Conservation (phyloP, 2,888 invertebrate species). For the Plebejus anna region DNA sequence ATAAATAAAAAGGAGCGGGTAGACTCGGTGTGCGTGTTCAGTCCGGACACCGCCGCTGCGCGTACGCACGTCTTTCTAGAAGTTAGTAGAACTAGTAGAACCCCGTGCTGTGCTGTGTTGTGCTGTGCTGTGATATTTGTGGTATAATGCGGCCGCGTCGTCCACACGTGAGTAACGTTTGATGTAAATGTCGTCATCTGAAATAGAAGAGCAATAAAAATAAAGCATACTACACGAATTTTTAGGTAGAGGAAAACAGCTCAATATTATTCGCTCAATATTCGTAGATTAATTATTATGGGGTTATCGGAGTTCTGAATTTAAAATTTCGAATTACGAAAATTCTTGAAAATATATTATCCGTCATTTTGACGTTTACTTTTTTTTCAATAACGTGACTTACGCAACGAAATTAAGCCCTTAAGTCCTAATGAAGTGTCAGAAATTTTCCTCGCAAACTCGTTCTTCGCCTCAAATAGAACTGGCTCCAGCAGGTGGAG, state of each 20-base stretch:
- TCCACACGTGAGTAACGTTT: constrained; percentile 17
- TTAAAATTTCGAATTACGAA: background rate
- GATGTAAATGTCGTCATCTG: constrained; percentile 15
- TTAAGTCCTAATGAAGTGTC: constrained; percentile 15
- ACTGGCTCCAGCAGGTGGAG: constrained; percentile 14
- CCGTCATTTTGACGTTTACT: background rate
- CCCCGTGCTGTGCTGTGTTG: constrained; percentile 35
- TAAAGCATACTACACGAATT: background rate
- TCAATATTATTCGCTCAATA: background rate
- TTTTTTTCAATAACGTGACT: background rate
- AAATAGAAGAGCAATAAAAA: constrained; percentile 5
- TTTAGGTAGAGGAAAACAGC: background rate
- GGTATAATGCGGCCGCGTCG: constrained; percentile 12
- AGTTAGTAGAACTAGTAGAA: constrained; percentile 33
- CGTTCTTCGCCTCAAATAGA: constrained; percentile 25
- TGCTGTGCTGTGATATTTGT: constrained; percentile 22
- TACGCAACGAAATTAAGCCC: background rate
- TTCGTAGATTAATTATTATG: background rate
- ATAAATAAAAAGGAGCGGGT: constrained; percentile 56
- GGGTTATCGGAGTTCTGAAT: background rate
- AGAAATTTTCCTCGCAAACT: constrained; percentile 22
- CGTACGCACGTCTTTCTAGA: constrained; percentile 60
- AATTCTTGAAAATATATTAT: background rate
- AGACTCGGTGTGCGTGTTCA: constrained; percentile 63
- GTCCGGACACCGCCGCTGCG: constrained; percentile 67